These are phyloP conservation scores for Pungitius pungitius DNA, from an alignment of 2,113 vertebrate genomes.

Conservation along the genomic window DNA sequence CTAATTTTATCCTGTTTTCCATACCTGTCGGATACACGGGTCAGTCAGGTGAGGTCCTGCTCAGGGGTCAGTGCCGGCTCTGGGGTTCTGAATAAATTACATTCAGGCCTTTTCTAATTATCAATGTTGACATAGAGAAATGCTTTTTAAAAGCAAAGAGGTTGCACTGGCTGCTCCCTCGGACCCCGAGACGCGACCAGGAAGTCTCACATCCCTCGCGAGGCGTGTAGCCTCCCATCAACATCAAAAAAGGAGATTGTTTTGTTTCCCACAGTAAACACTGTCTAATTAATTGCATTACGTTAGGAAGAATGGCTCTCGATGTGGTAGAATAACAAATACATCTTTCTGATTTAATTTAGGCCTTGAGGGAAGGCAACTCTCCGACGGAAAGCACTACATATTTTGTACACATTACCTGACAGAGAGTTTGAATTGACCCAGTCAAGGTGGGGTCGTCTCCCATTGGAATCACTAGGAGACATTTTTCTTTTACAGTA, in stretches of 20 bases:
- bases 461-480: constrained; percentile 50
- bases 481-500: constrained; percentile 56
- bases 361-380: constrained; percentile 34
- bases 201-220: constrained; percentile 35
- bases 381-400: constrained; percentile 27
- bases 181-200: constrained; percentile 27
- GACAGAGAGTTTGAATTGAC: constrained; percentile 44
- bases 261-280: constrained; percentile 66
- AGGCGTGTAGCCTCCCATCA: constrained; percentile 56
- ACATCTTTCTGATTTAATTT: constrained; percentile 58
- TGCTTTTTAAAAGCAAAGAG: constrained; percentile 19
- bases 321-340: constrained; percentile 64
- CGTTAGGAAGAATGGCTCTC: constrained; percentile 48
- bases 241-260: constrained; percentile 63
- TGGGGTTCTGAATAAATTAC: constrained; percentile 31
- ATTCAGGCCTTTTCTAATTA: constrained; percentile 27
- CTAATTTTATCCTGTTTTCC: constrained; percentile 47
- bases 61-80: neutral
- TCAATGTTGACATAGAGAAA: constrained; percentile 24
- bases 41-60: constrained; percentile 19
- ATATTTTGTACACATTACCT: constrained; percentile 43
- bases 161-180: constrained; percentile 12
- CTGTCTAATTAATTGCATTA: constrained; percentile 69
- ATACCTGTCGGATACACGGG: constrained; percentile 21
- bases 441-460: constrained; percentile 29